phyloP scores from a whole-genome alignment of 2,113 vertebrate genomes.

The Amphiprion percula region DNA sequence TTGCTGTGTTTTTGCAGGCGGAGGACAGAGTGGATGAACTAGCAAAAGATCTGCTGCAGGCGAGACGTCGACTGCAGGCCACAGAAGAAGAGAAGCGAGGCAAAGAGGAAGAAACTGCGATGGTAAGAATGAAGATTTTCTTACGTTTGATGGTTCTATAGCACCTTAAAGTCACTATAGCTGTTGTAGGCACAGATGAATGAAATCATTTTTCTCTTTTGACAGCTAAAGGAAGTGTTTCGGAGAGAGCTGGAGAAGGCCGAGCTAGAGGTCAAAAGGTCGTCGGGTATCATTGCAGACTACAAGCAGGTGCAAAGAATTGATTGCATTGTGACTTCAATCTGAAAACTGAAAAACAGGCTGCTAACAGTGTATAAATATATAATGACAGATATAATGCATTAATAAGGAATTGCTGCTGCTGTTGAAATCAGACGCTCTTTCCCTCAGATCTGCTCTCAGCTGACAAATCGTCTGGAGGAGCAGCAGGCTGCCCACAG shows the following conservation, averaged over 20 bases:
- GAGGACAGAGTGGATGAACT: slow-evolving; percentile 74
- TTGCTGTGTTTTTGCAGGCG: slow-evolving; percentile 26
- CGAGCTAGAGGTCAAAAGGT: slow-evolving; percentile 90
- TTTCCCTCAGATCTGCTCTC: slow-evolving; percentile 92
- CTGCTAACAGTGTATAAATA: not conserved
- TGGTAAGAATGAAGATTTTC: slow-evolving; percentile 41
- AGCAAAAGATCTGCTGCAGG: slow-evolving; percentile 58
- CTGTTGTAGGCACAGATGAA: not conserved
- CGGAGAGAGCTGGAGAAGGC: slow-evolving; percentile 92
- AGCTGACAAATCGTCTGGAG: slow-evolving; percentile 92
- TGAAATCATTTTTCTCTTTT: slow-evolving; percentile 1
- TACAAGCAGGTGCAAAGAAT: slow-evolving; percentile 91
- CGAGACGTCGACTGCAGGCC: slow-evolving; percentile 49
- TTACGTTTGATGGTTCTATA: not conserved
- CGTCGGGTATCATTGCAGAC: slow-evolving; percentile 91
- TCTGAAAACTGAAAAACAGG: too few species aligned
- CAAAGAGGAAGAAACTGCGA: slow-evolving; percentile 68
- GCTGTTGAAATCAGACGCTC: slow-evolving; percentile 19
- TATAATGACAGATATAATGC: not conserved
- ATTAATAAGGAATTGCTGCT: not conserved
- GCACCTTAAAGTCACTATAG: not conserved
- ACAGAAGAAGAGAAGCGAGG: slow-evolving; percentile 69
- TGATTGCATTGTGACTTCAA: not conserved
- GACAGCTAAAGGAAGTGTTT: slow-evolving; percentile 92
- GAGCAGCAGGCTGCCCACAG: slow-evolving; percentile 88